Conservation (phyloP, 2,113 vertebrate genomes). For the Oreocharis arfaki region DNA sequence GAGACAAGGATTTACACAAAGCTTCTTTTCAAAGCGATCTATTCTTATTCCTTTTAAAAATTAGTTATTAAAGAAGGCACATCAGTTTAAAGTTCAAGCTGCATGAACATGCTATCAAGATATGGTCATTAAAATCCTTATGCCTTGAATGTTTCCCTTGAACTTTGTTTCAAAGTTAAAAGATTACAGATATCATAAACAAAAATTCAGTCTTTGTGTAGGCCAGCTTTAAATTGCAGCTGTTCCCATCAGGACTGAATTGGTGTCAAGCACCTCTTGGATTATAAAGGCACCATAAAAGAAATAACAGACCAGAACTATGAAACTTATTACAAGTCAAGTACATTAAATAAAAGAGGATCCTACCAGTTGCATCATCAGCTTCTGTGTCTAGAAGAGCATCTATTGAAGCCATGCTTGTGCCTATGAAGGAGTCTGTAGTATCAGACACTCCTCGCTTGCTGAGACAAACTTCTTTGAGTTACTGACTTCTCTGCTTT, state of each 20-base stretch:
- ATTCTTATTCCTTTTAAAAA: background rate
- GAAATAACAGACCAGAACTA: constrained; percentile 32
- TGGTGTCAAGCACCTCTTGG: background rate
- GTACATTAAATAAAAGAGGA: constrained; percentile 64
- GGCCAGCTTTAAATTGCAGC: background rate
- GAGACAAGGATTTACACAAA: background rate
- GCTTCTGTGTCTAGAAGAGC: constrained; percentile 67
- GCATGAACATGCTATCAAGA: background rate
- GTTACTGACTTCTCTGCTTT: constrained; percentile 58
- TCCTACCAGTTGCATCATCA: constrained; percentile 67
- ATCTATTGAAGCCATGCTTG: constrained; percentile 68
- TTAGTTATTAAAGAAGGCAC: background rate
- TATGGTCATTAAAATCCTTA: constrained; percentile 45
- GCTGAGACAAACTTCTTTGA: constrained; percentile 61
- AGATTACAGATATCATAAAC: constrained; percentile 27
- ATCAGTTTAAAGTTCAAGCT: background rate
- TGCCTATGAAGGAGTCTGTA: constrained; percentile 59
- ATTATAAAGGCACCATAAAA: constrained; percentile 9
- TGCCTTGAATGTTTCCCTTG: constrained; percentile 59
- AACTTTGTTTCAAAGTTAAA: constrained; percentile 27
- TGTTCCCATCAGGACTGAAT: constrained; percentile 24
- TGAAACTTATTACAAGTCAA: constrained; percentile 57
- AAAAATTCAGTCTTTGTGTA: constrained; percentile 27
- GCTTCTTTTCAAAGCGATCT: background rate
- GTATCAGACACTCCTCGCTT: constrained; percentile 59